These are phyloP conservation scores for Merodon equestris DNA, from an alignment of 2,888 invertebrate genomes.

Conservation along the genomic window DNA sequence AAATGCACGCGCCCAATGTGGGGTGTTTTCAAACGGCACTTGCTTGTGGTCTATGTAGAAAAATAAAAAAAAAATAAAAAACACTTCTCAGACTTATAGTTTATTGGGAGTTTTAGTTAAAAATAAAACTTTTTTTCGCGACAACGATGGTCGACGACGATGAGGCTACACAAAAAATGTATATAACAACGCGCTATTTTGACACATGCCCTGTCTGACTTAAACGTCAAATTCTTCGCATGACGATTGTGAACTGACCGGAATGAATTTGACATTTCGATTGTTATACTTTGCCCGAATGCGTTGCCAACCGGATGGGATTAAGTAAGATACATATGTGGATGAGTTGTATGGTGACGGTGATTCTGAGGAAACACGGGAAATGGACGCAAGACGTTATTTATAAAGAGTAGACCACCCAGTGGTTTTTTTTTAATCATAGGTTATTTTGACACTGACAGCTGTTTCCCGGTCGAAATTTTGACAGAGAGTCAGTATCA, in stretches of 20 bases:
- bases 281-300: too few relatives aligned
- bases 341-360: too few relatives aligned
- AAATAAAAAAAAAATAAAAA: slow-evolving; percentile 55
- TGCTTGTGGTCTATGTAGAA: slow-evolving; percentile 56
- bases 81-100: slow-evolving; percentile 69
- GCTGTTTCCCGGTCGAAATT: too few relatives aligned
- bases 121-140: slow-evolving; percentile 54
- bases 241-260: slow-evolving; percentile 45
- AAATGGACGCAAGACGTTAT: too few relatives aligned
- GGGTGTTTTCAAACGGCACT: slow-evolving; percentile 50
- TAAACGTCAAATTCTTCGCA: slow-evolving; percentile 44
- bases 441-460: too few relatives aligned
- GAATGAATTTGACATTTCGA: neutral
- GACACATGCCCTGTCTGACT: slow-evolving; percentile 63
- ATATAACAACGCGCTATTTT: slow-evolving; percentile 71
- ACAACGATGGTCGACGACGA: slow-evolving; percentile 65
- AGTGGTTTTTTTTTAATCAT: too few relatives aligned
- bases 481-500: too few relatives aligned
- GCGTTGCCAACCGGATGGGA: too few relatives aligned
- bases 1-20: slow-evolving; percentile 29
- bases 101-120: slow-evolving; percentile 58
- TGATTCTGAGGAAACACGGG: too few relatives aligned
- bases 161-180: slow-evolving; percentile 70
- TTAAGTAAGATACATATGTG: too few relatives aligned
- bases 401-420: too few relatives aligned